Base-by-base conservation (phyloP, 2,113 vertebrate genomes). In the Neolamprologus toae region DNA sequence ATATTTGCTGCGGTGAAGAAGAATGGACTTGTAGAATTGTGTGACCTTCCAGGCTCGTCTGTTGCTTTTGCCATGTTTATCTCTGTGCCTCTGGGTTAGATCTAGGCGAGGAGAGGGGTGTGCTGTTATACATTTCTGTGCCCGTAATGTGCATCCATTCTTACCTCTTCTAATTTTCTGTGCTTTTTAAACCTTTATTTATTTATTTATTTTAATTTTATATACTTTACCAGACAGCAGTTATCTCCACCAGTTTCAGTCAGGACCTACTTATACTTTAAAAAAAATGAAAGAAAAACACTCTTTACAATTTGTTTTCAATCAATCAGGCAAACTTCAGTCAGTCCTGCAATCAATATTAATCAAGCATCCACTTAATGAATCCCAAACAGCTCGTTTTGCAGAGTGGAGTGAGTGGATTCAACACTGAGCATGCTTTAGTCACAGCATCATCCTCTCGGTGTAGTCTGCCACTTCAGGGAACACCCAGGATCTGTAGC, bases 401-500 rank as follows among this genome's bases (percentile, higher is more conserved):
- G 35, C 7, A 61, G 51, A 71, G 51, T 49, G 86, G 8, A 82
- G 23, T 21, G 26, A 66, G 61, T 37, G 73, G 78, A 40, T 47
- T 76, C 51, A 71, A 35, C 71, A 55, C 59, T 6, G 35, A 40
- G 10, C 53, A 87, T 63, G 68, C 78, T 59, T 81, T 5, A 8
- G 55, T 86, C 80, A 61, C 63, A 33, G 79, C 86, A 86, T 76
- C 82, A 35, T 89, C 81, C 37, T 47, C 57, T 83, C 40, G 1
- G 19, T 33, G 63, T 13, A 21, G 71, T 59, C 81, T 23, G 80
- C 76, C 86, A 84, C 83, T 71, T 78, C 40, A 83, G 82, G 81
- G 83, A 90, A 88, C 81, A 88, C 90, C 57, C 88, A 37, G 85
- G 54, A 63, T 83, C 47, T 47, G 85, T 42, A 35, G 63, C 90